Base-by-base conservation (phyloP, 64 coral and sea anemone genomes). In the Montipora capricornis region DNA sequence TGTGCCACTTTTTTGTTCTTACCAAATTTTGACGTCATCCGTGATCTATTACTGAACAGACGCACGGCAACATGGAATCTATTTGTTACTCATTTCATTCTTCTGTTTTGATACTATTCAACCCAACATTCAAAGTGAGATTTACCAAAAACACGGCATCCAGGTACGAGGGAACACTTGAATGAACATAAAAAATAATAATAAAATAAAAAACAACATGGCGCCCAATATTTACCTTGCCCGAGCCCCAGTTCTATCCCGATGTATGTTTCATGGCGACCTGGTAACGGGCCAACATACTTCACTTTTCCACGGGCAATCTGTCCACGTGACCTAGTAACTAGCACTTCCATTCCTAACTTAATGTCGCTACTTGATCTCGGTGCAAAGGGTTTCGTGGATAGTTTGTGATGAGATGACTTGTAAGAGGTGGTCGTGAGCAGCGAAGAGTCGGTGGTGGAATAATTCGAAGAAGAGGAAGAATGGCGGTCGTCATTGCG, bases 271-370 rank as follows among this genome's bases (percentile, higher is more conserved):
- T 92, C 91, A 71, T 15, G n/a, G 6, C 76, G 80, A 50, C 68
- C 87, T 26, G 91, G 94, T 44, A 98, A 67, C 5, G 7, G n/a
- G 1, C 96, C 96, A 14, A 95, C 68, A 79, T 91, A 98, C 74
- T 45, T 89, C 1, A 98, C 96, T 15, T 87, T 50, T 49, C 96
- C 96, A 11, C 91, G 87, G 12, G 81, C 91, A 48, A 90, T 78
- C 19, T 88, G 90, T 13, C 96, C 96, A 20, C 94, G 17, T 20
- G 90, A 50, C 70, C 96, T 89, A 3, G 57, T 93, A 8, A 98
- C 96, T 81, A 98, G 44, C 5, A 95, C 94, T 5, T 82, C 73
- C 96, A 95, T 98, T 20, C 96, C 96, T 7, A 91, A 0, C 22
- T 84, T 74, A 58, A 98, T 87, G 1, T 98, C 93, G 2, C 50